These are phyloP conservation scores for Champsocephalus gunnari DNA, from an alignment of 2,797 vertebrate species.

Conservation along the genomic window DNA sequence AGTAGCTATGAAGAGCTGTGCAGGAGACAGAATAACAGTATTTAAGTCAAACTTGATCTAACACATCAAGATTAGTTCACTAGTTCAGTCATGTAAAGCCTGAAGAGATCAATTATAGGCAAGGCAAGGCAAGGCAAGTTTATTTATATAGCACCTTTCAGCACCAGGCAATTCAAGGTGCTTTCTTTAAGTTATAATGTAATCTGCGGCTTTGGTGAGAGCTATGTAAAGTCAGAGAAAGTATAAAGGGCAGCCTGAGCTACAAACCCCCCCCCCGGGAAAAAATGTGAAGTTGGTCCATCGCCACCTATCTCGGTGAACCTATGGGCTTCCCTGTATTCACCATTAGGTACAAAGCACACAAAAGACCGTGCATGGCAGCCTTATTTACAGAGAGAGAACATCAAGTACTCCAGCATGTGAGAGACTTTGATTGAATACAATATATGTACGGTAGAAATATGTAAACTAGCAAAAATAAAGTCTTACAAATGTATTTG, in stretches of 20 bases:
- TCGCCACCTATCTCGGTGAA: background rate
- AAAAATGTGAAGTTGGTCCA: background rate
- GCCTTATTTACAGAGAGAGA: background rate
- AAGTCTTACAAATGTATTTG: no score
- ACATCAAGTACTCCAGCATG: background rate
- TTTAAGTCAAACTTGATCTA: background rate
- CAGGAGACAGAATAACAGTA: background rate
- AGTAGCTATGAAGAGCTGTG: background rate
- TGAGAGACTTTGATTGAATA: background rate
- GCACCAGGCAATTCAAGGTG: no score
- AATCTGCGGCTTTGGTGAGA: background rate
- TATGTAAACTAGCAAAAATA: no score
- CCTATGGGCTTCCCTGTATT: background rate
- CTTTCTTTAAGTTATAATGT: background rate
- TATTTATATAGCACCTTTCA: no score
- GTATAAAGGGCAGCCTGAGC: background rate
- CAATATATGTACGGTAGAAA: background rate
- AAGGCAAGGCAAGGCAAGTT: no score
- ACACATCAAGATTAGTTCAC: background rate
- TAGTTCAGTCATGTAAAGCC: no score
- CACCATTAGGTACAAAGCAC: background rate
- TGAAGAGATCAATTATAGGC: background rate
- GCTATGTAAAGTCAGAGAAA: constrained; percentile 2
- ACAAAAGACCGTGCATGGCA: background rate
- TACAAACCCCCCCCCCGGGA: background rate